Percentiles rank a stretch among this genome's conserved stretches.
Evolutionary conservation across 2,888 invertebrate species (phyloP).

Genomic region (Lamellibrachia columna): DNA sequence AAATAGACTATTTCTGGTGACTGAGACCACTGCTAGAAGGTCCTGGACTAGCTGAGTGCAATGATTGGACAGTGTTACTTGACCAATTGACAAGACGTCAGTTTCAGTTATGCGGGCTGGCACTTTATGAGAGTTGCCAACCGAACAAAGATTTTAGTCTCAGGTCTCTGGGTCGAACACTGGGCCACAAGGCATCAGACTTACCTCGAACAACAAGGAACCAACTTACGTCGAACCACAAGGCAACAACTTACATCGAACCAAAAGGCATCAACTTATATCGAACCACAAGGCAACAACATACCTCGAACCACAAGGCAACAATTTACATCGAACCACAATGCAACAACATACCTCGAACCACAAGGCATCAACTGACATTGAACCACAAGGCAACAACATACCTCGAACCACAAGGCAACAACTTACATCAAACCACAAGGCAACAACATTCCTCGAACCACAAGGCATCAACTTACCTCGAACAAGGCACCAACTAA

Average conservation of each 20-base stretch:
- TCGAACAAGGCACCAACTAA: no score
- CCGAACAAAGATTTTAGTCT: no score
- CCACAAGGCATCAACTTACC: conserved; percentile 70
- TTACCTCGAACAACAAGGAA: background rate
- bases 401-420: background rate
- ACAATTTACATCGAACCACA: no score
- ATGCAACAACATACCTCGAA: background rate
- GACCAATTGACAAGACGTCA: background rate
- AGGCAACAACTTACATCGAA: background rate
- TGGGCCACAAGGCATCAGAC: background rate
- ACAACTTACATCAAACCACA: background rate
- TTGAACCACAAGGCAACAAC: background rate
- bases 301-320: background rate
- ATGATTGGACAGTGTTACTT: background rate
- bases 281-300: background rate
- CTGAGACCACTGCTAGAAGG: no score
- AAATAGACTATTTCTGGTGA: no score
- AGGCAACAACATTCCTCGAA: conserved; percentile 68
- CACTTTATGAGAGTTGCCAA: no score
- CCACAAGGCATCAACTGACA: background rate
- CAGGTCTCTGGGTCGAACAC: background rate
- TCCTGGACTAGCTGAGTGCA: background rate
- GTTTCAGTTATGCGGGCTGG: no score
- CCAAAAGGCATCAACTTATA: background rate
- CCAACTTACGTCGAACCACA: background rate